A percentile compares a stretch with the other conserved stretches of the same genome.
Conservation (phyloP, 2,888 invertebrate genomes). For the Lasioglossum oenotherae region DNA sequence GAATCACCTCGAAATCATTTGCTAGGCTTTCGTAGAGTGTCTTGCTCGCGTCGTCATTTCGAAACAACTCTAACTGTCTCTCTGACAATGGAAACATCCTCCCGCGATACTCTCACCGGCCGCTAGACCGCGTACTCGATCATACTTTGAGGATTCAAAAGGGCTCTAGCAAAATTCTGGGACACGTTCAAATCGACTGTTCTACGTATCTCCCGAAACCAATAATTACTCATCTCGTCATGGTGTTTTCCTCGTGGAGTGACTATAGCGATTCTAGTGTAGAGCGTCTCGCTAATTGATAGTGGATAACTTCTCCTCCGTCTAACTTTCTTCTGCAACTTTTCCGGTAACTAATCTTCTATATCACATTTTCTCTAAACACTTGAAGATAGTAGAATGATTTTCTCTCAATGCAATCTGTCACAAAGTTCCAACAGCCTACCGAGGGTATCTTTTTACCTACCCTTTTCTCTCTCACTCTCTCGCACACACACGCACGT, state of each 20-base stretch:
- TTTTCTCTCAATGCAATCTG: neutral
- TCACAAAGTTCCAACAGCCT: neutral
- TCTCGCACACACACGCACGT: no score
- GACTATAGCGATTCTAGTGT: neutral
- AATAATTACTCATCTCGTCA: neutral
- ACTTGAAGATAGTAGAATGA: neutral
- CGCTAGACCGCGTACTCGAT: neutral
- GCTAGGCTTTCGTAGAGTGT: neutral
- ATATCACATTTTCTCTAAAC: neutral
- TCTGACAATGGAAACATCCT: neutral
- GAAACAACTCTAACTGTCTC: neutral
- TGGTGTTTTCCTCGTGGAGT: neutral
- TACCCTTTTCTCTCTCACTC: neutral
- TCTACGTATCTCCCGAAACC: neutral
- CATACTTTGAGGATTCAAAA: neutral
- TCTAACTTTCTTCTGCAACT: neutral
- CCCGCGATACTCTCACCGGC: neutral
- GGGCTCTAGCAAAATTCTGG: neutral
- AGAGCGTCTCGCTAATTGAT: neutral
- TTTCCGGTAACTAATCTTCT: neutral
- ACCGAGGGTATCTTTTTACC: neutral
- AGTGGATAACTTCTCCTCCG: neutral
- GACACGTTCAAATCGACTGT: neutral
- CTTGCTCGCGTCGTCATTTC: neutral
- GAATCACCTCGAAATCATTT: conserved; percentile 11